Base-by-base conservation (phyloP, 2,113 vertebrate genomes). In the Charadrius vociferus region DNA sequence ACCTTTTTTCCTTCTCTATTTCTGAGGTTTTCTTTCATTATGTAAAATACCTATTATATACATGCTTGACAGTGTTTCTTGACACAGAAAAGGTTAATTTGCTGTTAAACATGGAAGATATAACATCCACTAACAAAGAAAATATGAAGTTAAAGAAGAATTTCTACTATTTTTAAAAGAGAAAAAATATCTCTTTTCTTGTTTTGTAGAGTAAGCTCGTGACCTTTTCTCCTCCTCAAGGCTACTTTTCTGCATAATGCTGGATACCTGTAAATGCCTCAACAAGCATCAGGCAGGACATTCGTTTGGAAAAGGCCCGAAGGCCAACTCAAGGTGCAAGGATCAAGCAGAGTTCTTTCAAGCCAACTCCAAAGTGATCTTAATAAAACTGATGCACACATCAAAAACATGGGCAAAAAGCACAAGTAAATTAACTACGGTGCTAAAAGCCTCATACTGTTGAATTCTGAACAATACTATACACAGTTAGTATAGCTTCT, bases 191-290 rank as follows among this genome's bases (percentile, higher is more conserved):
- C 22, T 67, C 45, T 77, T 82, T 70, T 68, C 45, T 71, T 49
- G 52, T 74, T 96, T 96, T 45, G 27, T 67, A 93, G 81, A 94
- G 73, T 88, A 85, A 84, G 84, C 39, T 82, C 61, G 34, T 93
- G 83, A 96, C 96, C 96, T 98, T 98, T 97, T 82, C 78, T 84
- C 47, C 36, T 97, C 95, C 96, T 97, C 90, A 85, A 97, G 84
- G 94, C 92, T 96, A 90, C 86, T 92, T 88, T 97, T 96, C 91
- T 94, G 90, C 91, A 91, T 86, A 43, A 36, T 90, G 80, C 82
- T 53, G 58, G 53, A 86, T 96, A 97, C 88, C 97, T 92, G 74
- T 63, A 95, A 95, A 92, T 49, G 68, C 45, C 73, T 55, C 27
- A 81, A 74, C 81, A 70, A 93, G 56, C 87, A 86, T n/a, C 62